Base-by-base conservation (phyloP, 2,113 vertebrate genomes). In the Grus americana region DNA sequence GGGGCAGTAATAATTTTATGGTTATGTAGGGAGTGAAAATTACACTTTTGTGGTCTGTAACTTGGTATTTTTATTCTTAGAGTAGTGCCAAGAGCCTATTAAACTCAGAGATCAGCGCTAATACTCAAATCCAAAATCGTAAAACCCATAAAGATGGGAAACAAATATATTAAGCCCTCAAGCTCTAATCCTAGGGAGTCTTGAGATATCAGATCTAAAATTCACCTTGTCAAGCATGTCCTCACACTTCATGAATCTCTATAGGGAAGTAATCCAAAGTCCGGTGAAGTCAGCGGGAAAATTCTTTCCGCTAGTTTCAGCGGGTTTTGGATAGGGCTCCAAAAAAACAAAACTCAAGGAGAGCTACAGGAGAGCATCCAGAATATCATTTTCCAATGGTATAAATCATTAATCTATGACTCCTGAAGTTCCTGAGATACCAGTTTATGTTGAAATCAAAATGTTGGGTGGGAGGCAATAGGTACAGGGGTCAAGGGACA, bases 331-430 rank as follows among this genome's bases (percentile, higher is more conserved):
- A 82, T n/a, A 61, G 32, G 46, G 24, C 12, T 92, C 54, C 29
- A 89, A 87, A 90, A 91, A 78, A 46, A 4, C 24, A 61, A 24
- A 91, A 72, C 42, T 81, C 49, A 73, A 83, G 54, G 40, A 86
- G 10, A 84, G 49, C 44, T 83, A 58, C 36, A 86, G 34, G 15
- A 86, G 3, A 91, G 34, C 42, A 89, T 19, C 13, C 65, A 85
- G 80, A 75, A 26, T 85, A 89, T 70, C 0, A 84, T 63, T 87
- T 94, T 95, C 57, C 29, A 82, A 5, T 49, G 26, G 80, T 76
- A 94, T 90, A 96, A 95, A 96, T 93, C 90, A 93, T 92, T 96
- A 96, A 96, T 94, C 92, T 89, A 46, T 84, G 63, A 92, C 88
- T 95, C 73, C 70, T 88, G 68, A 90, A 75, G 87, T 92, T 93